Percentiles rank a stretch among this genome's conserved stretches.
Evolutionary conservation across 2,888 invertebrate species (phyloP).

Genomic region (Eupsilia transversa): DNA sequence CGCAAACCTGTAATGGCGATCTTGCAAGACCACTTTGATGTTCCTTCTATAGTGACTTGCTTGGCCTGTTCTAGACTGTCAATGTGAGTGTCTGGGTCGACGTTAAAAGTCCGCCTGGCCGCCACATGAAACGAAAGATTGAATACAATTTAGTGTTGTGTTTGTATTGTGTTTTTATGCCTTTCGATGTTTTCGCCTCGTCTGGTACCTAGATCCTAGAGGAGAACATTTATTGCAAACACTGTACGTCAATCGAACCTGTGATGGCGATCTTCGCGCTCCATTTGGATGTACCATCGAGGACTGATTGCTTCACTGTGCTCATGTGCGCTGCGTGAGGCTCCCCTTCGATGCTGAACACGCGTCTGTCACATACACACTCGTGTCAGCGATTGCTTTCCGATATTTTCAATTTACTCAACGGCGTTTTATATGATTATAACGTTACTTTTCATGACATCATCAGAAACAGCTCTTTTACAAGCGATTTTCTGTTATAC

Average conservation of each 20-base stretch:
- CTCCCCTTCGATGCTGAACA: conserved; percentile 98
- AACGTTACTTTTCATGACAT: conserved; percentile 41
- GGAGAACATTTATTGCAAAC: conserved; percentile 67
- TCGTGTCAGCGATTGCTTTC: conserved; percentile 75
- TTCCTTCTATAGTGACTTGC: conserved; percentile 99
- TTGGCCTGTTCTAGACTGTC: conserved; percentile 99
- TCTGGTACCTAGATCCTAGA: conserved; percentile 66
- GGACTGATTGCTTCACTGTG: conserved; percentile 99
- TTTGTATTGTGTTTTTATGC: conserved; percentile 77
- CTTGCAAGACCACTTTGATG: conserved; percentile 99
- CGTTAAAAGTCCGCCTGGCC: conserved; percentile 98
- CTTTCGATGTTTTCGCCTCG: conserved; percentile 62
- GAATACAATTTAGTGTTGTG: conserved; percentile 85
- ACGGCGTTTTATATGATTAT: conserved; percentile 39
- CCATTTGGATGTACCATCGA: conserved; percentile 99
- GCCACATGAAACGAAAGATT: conserved; percentile 90
- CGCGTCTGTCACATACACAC: conserved; percentile 94
- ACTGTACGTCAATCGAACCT: conserved; percentile 94
- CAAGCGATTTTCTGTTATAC: conserved; percentile 22
- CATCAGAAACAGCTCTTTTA: conserved; percentile 33
- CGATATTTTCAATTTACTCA: conserved; percentile 50
- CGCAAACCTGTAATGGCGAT: conserved; percentile 99
- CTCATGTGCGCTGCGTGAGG: conserved; percentile 99
- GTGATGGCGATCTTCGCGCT: conserved; percentile 99
- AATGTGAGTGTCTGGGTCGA: conserved; percentile 99